These are phyloP conservation scores for Aphaenogaster ashmeadi DNA, from an alignment of 1,140 invertebrate species.

Conservation along the genomic window DNA sequence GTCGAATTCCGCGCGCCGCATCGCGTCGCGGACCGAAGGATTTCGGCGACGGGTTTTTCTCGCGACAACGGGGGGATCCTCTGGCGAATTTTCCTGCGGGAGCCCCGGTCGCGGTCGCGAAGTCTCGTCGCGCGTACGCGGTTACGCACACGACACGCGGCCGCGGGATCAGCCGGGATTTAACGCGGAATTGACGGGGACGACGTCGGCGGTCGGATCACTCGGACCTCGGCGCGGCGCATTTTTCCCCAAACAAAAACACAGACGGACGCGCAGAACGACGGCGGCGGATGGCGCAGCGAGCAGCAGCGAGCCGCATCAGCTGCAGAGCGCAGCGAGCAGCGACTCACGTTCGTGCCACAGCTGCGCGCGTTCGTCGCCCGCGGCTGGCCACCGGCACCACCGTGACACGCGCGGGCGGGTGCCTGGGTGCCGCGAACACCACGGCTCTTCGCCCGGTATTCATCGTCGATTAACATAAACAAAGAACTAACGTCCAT, in stretches of 20 bases:
- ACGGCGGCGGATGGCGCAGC: neutral
- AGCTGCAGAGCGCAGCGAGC: conserved; percentile 70
- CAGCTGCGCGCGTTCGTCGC: conserved; percentile 67
- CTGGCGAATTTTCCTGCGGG: neutral
- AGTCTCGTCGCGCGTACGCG: neutral
- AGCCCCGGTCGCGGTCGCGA: neutral
- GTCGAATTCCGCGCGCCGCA: conserved; percentile 31
- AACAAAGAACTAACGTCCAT: too few species aligned
- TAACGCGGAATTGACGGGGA: neutral
- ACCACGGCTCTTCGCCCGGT: too few species aligned
- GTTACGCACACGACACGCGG: neutral
- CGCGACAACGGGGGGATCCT: neutral
- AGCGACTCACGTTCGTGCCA: conserved; percentile 69
- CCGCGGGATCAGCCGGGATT: neutral
- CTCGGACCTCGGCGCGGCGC: conserved; percentile 47
- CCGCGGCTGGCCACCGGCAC: conserved; percentile 70
- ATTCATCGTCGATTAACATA: too few species aligned
- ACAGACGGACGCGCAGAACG: conserved; percentile 49
- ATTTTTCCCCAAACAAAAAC: conserved; percentile 65
- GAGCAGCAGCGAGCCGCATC: conserved; percentile 55
- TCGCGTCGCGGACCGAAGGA: conserved; percentile 4
- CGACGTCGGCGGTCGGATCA: neutral
- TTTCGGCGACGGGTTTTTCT: neutral
- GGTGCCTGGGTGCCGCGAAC: conserved; percentile 39
- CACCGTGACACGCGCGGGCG: conserved; percentile 56